phyloP scores from a whole-genome alignment of 2,113 vertebrate species.

The Ammodytes marinus region DNA sequence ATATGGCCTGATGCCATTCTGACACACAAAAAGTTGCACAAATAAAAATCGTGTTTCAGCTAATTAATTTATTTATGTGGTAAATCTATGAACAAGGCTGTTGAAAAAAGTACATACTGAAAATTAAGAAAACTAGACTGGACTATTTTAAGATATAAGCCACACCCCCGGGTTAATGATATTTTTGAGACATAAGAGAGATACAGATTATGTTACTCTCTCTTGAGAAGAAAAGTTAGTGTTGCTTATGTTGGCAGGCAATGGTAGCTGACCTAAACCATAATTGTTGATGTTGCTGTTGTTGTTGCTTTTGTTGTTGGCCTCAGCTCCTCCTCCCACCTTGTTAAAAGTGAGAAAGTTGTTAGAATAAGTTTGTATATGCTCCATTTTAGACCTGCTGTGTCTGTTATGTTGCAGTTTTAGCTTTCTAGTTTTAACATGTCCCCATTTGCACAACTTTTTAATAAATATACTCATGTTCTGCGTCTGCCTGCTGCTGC shows the following conservation, averaged over 20 bases:
- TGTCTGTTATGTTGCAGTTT: conserved; percentile 26
- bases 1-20: not conserved
- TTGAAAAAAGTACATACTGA: not conserved
- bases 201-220: not conserved
- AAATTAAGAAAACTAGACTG: not conserved
- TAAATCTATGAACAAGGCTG: not conserved
- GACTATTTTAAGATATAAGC: not conserved
- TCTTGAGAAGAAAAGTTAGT: too few species aligned
- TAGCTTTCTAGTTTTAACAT: conserved; percentile 40
- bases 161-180: not conserved
- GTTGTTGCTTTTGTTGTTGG: too few species aligned
- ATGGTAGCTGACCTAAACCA: conserved; percentile 13
- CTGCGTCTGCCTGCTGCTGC: conserved; percentile 24
- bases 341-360: conserved; percentile 1
- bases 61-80: not conserved
- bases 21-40: not conserved
- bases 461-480: conserved; percentile 60
- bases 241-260: too few species aligned
- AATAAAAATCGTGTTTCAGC: not conserved
- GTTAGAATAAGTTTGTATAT: not conserved
- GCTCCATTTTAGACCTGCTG: not conserved
- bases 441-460: conserved; percentile 10
- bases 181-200: not conserved
- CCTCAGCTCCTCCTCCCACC: not conserved
- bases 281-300: conserved; percentile 3